Conservation (phyloP, 2,113 vertebrate genomes). For the Protomyctophum bolini region DNA sequence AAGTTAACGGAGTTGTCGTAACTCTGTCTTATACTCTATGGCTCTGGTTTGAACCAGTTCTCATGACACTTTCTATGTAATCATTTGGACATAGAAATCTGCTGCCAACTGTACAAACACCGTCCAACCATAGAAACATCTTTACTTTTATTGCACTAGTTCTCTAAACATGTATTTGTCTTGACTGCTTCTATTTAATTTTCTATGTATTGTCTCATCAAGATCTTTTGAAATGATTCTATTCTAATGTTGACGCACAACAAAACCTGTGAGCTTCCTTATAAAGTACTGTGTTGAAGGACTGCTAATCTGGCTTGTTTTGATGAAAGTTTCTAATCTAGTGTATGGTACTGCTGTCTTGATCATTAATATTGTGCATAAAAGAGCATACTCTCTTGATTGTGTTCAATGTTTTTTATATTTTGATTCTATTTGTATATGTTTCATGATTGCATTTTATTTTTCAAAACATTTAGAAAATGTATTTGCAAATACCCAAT, state of each 20-base stretch:
- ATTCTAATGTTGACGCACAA: slow-evolving; percentile 35
- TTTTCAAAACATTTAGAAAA: too few species aligned
- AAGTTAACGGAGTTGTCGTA: too few species aligned
- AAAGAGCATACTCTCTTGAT: slow-evolving; percentile 6
- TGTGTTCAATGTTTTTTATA: background rate
- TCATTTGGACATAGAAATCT: too few species aligned
- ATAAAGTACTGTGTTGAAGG: slow-evolving; percentile 24
- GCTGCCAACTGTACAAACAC: too few species aligned
- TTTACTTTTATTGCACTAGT: slow-evolving; percentile 61
- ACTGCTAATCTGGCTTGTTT: slow-evolving; percentile 24
- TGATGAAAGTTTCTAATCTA: background rate
- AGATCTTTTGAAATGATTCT: slow-evolving; percentile 26
- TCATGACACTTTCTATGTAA: too few species aligned
- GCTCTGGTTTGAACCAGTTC: too few species aligned
- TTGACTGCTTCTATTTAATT: slow-evolving; percentile 34
- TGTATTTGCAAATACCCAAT: too few species aligned
- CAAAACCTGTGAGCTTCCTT: slow-evolving; percentile 31
- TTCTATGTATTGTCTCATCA: slow-evolving; percentile 18
- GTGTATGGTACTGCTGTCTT: slow-evolving; percentile 5
- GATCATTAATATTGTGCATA: slow-evolving; percentile 16
- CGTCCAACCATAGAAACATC: background rate
- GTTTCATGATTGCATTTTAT: too few species aligned
- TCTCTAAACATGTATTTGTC: slow-evolving; percentile 26
- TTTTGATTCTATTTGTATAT: too few species aligned
- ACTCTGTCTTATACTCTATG: too few species aligned